Conservation (phyloP, 2,888 invertebrate species). For the Encarsia formosa region DNA sequence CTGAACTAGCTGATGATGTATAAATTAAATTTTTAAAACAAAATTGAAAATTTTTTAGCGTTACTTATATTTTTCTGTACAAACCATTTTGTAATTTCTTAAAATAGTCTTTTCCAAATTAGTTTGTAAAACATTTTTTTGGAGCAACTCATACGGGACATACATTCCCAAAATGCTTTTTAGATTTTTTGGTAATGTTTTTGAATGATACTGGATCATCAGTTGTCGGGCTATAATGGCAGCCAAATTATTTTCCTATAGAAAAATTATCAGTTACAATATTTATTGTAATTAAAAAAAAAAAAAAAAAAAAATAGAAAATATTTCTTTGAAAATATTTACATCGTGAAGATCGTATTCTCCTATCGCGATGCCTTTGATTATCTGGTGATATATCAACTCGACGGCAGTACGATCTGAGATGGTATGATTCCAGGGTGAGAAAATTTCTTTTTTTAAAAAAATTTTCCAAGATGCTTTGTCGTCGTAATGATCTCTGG, state of each 20-base stretch:
- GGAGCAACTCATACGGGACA: constrained; percentile 72
- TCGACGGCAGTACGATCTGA: constrained; percentile 79
- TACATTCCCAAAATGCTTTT: constrained; percentile 72
- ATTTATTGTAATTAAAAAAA: too few relatives aligned
- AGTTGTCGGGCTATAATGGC: constrained; percentile 88
- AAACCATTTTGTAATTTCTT: constrained; percentile 63
- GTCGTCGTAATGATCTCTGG: constrained; percentile 81
- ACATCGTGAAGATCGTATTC: constrained; percentile 77
- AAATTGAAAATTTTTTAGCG: background rate
- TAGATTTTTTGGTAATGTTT: constrained; percentile 65
- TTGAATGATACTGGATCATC: constrained; percentile 74
- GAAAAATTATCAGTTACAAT: too few relatives aligned
- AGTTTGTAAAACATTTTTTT: constrained; percentile 57
- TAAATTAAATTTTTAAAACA: background rate
- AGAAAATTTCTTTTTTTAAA: constrained; percentile 84
- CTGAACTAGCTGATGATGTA: too few relatives aligned
- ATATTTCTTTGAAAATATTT: constrained; percentile 12
- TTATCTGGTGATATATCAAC: constrained; percentile 84
- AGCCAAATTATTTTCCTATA: constrained; percentile 76
- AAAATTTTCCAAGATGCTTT: constrained; percentile 86
- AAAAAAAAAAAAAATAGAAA: constrained; percentile 3
- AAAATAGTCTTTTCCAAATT: constrained; percentile 71
- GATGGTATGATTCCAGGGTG: constrained; percentile 86
- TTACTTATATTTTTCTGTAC: background rate
- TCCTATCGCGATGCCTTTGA: constrained; percentile 84